Evolutionary conservation across 2,113 vertebrate species (phyloP), one percentile per base, ranked within the genome.

Genomic region (Halcyon senegalensis): DNA sequence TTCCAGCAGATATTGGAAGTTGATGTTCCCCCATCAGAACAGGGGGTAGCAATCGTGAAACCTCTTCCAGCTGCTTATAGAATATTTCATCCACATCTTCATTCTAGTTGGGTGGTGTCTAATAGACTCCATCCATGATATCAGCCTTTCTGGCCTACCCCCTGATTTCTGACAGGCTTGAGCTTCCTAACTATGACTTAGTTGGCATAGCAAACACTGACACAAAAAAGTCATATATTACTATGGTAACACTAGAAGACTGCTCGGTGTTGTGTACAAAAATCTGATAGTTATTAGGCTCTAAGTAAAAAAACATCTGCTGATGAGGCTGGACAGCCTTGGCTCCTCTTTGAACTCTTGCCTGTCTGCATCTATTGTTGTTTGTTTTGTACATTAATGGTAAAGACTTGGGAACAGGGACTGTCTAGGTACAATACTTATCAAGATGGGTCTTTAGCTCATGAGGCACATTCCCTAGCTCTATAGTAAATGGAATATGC

Each of bases 351-450:
- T 75, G 44, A 82, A 53, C 31, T 53, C 30, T 9, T 83, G 7
- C 12, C 16, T 88, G 41, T 9, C n/a, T 10, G 2, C 9, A 35
- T 33, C 39, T 66, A 18, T 13, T 64, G 7, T 48, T 83, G 5
- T 27, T 83, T 76, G 12, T 6, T 79, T 55, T 48, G 20, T 55
- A 55, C 3, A 5, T 83, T 55, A 67, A 48, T 13, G 5, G 23
- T 33, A 72, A 78, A 53, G 24, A 39, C 46, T 43, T 82, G 17
- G 17, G 30, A 62, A 23, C 15, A 78, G 37, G 20, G 21, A 30
- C 14, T 39, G 14, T 23, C n/a, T 31, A 37, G 8, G 7, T 31
- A 23, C 31, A 44, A 9, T 20, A 48, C 0, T 0, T 15, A n/a
- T 24, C 25, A 50, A n/a, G 2, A 31, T 21, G 16, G 20, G 6